Conservation (phyloP, 1,140 invertebrate species). For the Magallana gigas region DNA sequence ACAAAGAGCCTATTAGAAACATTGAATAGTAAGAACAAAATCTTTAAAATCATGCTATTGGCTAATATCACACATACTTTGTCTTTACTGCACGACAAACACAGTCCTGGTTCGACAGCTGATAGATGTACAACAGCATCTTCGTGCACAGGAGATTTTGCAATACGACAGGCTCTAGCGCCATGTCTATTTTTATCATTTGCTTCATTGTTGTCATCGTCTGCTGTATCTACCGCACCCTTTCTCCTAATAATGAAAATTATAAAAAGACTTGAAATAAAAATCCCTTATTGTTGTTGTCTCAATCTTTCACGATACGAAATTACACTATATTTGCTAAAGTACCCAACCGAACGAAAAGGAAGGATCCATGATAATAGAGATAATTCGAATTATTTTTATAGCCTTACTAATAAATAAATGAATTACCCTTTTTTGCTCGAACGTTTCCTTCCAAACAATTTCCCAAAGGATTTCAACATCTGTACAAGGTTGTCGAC, state of each 20-base stretch:
- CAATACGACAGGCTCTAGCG: neutral
- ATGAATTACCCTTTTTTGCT: constrained; percentile 4
- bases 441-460: constrained; percentile 20
- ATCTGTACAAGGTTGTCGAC: constrained; percentile 1
- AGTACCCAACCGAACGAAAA: too few relatives aligned
- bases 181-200: neutral
- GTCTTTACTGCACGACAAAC: constrained; percentile 75
- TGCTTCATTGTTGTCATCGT: constrained; percentile 48
- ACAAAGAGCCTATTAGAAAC: too few relatives aligned
- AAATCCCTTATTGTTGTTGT: too few relatives aligned
- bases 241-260: neutral
- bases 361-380: too few relatives aligned
- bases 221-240: neutral
- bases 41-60: too few relatives aligned
- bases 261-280: neutral
- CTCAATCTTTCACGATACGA: too few relatives aligned
- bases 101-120: constrained; percentile 65
- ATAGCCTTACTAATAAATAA: neutral
- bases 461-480: neutral
- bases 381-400: neutral
- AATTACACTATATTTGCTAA: too few relatives aligned
- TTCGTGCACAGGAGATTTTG: constrained; percentile 60
- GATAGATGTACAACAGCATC: constrained; percentile 72
- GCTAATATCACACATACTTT: constrained; percentile 57
- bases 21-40: too few relatives aligned